Evolutionary conservation across 2,888 invertebrate genomes (phyloP).

Genomic region (Aromia moschata): DNA sequence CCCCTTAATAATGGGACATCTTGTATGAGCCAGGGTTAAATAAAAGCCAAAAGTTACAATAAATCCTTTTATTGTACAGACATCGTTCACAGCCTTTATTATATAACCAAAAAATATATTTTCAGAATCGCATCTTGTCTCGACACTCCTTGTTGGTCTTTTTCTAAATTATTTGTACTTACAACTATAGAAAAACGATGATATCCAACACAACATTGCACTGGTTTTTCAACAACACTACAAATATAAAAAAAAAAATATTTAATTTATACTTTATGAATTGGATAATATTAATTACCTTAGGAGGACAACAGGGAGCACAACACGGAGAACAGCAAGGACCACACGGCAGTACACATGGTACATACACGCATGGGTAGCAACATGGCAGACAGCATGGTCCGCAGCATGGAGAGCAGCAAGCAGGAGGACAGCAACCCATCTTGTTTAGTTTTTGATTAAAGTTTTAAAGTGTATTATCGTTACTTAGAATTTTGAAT

Average conservation of each 20-base stretch:
- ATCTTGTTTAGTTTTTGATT: conserved; percentile 27
- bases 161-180: neutral
- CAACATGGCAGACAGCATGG: conserved; percentile 39
- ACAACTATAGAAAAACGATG: neutral
- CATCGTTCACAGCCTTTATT: neutral
- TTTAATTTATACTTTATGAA: no score
- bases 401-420: conserved; percentile 44
- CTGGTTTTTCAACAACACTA: conserved; percentile 7
- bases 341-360: conserved; percentile 19
- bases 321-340: conserved; percentile 37
- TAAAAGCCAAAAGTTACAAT: neutral
- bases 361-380: conserved; percentile 43
- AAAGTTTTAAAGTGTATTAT: conserved; percentile 2
- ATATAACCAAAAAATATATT: neutral
- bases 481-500: conserved; percentile 18
- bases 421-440: conserved; percentile 43
- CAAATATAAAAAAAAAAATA: neutral
- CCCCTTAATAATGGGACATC: no score
- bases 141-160: conserved; percentile 12
- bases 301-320: conserved; percentile 34
- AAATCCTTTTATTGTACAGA: neutral
- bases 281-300: conserved; percentile 18
- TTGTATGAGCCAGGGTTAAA: no score
- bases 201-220: neutral
- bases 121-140: neutral